Percentiles rank a stretch among this genome's conserved stretches.
phyloP scores from a whole-genome alignment of 2,113 vertebrate species.

The Chiloscyllium plagiosum region DNA sequence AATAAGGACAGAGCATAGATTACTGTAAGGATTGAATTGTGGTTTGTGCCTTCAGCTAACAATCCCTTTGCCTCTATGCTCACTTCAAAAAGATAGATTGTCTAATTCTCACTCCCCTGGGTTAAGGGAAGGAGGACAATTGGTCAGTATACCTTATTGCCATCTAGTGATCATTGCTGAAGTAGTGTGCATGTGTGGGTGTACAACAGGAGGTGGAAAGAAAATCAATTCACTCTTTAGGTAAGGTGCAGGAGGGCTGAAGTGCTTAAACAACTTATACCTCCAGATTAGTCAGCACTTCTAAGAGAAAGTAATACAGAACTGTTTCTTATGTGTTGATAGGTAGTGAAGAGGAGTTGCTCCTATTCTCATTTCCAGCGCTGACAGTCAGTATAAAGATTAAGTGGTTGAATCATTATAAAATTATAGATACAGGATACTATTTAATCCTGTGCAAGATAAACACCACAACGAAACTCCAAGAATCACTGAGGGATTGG shows the following conservation, averaged over 20 bases:
- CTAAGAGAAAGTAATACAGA: neutral
- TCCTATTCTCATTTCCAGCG: neutral
- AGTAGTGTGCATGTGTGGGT: neutral
- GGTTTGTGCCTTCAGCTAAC: neutral
- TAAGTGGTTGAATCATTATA: neutral
- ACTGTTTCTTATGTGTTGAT: neutral
- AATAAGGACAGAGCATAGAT: neutral
- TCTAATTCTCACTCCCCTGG: neutral
- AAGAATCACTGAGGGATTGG: constrained; percentile 35
- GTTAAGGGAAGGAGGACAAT: neutral
- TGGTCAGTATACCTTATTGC: neutral
- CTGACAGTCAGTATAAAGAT: neutral
- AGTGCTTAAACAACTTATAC: neutral
- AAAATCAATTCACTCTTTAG: neutral
- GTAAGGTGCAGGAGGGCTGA: neutral
- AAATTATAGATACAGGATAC: neutral
- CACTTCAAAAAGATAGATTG: neutral
- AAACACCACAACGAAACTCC: constrained; percentile 23
- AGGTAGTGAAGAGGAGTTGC: no score
- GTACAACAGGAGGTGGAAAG: neutral
- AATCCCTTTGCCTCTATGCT: neutral
- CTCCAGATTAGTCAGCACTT: neutral
- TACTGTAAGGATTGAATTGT: neutral
- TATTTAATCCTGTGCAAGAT: constrained; percentile 6
- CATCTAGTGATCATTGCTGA: neutral